Evolutionary conservation across 2,888 invertebrate genomes (phyloP), one percentile per base, ranked within the genome.

Genomic region (Malthinus seriepunctatus): DNA sequence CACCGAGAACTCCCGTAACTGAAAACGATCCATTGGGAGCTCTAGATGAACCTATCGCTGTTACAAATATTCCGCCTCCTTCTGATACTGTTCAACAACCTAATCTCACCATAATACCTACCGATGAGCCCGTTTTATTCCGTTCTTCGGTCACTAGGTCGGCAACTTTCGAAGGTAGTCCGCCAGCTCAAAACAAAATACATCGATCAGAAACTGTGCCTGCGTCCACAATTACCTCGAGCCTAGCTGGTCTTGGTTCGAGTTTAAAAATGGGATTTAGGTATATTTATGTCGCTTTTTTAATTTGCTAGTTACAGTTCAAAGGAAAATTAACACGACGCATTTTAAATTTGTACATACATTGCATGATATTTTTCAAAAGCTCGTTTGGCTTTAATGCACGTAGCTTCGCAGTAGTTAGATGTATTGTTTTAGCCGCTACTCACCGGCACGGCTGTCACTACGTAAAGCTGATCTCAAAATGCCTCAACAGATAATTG

Each of bases 11-110:
- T 2, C 91, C 93, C 0, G 94, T 96, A 0, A 90, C 95, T 0
- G 88, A 92, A 72, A 94, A 95, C 77, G 96, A 96, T 80, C 96
- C 96, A 0, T 80, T 96, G 14, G 96, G 95, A 5, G 93, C 95
- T 3, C 81, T 95, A 1, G 78, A 82, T 55, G 80, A 78, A 49
- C 74, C 74, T 1, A 45, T 54, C 39, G 48, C 56, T 15, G 57
- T 60, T 71, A 4, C 59, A 49, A 39, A 38, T 56, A 47, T 62
- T 45, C 56, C 67, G 23, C 64, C 68, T 10, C 63, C 74, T 71
- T 12, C 80, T 76, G 34, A 78, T 74, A 64, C 52, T 33, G 60
- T 46, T 77, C 81, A 78, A 77, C 56, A 59, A 59, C 38, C 50
- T 34, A 52, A 76, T 76, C 51, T 52, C 32, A 76, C 73, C 62